A percentile compares a stretch with the other conserved stretches of the same genome.
Conservation (phyloP, 2,113 vertebrate genomes). For the Hylia prasina region DNA sequence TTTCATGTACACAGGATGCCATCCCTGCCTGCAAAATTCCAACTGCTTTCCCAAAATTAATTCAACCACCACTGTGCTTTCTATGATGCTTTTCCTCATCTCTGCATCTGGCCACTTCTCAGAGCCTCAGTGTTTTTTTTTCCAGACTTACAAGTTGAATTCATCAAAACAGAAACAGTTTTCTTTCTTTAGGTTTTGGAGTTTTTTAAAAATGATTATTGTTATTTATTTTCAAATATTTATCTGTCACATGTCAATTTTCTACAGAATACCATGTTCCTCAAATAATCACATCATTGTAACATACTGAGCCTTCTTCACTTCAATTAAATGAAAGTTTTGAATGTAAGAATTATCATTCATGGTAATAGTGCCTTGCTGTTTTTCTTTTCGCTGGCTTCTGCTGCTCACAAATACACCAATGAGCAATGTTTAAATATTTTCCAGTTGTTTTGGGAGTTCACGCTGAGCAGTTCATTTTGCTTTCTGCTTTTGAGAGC, state of each 20-base stretch:
- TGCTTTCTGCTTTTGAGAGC: not conserved
- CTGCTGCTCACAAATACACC: not conserved
- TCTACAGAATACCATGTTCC: not conserved
- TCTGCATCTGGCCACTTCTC: not conserved
- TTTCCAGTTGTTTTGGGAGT: not conserved
- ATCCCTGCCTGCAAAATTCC: not conserved
- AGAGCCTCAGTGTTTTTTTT: not conserved
- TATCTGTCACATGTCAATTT: not conserved
- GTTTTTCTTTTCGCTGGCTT: conserved; percentile 9
- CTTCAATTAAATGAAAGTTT: not conserved
- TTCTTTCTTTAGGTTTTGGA: not conserved
- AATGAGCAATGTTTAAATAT: not conserved
- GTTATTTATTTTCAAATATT: not conserved
- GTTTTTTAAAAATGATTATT: accelerated
- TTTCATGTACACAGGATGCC: not conserved
- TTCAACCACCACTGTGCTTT: not conserved
- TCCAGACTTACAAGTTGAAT: not conserved
- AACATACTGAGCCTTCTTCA: not conserved
- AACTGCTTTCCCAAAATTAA: conserved; percentile 6
- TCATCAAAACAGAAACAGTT: not conserved
- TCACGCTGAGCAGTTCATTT: not conserved
- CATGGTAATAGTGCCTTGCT: not conserved
- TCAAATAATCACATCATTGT: not conserved
- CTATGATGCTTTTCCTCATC: not conserved
- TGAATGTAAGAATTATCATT: not conserved